phyloP scores from a whole-genome alignment of 64 coral and sea anemone species.

The Pocillopora verrucosa region DNA sequence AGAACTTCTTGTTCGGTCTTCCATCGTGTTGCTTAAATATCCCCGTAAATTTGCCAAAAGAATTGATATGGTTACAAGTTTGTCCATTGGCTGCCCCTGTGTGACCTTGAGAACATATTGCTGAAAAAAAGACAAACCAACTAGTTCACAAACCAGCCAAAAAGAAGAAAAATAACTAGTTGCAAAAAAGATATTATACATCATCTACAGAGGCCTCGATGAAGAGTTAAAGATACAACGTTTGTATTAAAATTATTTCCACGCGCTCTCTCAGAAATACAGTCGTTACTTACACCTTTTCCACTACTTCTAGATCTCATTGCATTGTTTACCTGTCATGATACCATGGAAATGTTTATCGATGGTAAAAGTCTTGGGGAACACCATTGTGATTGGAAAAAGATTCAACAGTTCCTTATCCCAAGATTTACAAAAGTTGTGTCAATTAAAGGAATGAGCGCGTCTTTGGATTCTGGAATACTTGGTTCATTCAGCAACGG shows the following conservation, averaged over 20 bases:
- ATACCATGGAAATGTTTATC: background rate
- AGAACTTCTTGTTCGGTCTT: too few species aligned
- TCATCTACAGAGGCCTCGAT: too few species aligned
- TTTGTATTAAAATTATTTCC: background rate
- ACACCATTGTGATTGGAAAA: background rate
- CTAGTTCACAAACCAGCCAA: background rate
- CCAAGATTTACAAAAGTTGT: background rate
- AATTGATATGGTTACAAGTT: too few species aligned
- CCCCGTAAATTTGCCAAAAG: too few species aligned
- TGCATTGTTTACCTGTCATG: background rate
- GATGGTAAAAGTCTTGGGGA: slow-evolving; percentile 4
- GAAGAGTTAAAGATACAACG: too few species aligned
- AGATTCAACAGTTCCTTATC: background rate
- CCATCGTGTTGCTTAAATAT: too few species aligned
- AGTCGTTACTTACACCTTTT: too few species aligned
- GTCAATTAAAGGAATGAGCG: background rate
- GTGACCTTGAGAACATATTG: too few species aligned
- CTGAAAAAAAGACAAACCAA: too few species aligned
- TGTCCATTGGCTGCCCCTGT: too few species aligned
- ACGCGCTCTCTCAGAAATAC: too few species aligned
- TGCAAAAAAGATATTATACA: background rate
- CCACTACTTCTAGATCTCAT: background rate
- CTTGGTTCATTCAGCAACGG: slow-evolving; percentile 52
- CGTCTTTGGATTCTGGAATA: background rate
- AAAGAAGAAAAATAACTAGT: background rate